Conservation (phyloP, 2,113 vertebrate species). For the Lophura nycthemera region DNA sequence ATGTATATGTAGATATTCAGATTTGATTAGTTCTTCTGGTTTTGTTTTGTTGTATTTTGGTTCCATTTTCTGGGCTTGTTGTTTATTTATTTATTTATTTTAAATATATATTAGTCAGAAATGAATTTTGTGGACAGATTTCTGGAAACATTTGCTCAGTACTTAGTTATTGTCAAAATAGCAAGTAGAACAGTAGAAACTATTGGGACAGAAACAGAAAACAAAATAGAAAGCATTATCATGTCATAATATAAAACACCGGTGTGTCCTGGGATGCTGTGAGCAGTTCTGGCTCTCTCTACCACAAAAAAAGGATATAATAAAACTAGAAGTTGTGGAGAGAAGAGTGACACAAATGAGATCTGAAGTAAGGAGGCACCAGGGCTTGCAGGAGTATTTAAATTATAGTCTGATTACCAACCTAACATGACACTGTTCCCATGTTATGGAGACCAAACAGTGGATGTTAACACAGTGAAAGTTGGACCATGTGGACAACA, state of each 20-base stretch:
- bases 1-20: not conserved
- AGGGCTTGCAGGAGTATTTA: no score
- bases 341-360: not conserved
- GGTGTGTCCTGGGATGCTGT: not conserved
- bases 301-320: not conserved
- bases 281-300: not conserved
- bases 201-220: not conserved
- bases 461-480: no score
- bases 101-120: not conserved
- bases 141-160: constrained; percentile 1
- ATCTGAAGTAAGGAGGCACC: not conserved
- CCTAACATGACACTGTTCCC: no score
- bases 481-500: no score
- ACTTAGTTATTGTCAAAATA: not conserved
- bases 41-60: not conserved
- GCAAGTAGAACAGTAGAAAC: not conserved
- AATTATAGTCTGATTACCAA: no score
- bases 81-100: not conserved
- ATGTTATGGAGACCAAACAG: no score
- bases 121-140: not conserved
- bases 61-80: not conserved
- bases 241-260: not conserved
- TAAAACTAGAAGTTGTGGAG: not conserved
- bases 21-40: not conserved
- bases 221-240: constrained; percentile 22